Evolutionary conservation across 2,113 vertebrate species (phyloP).

Genomic region (Columbina picui): DNA sequence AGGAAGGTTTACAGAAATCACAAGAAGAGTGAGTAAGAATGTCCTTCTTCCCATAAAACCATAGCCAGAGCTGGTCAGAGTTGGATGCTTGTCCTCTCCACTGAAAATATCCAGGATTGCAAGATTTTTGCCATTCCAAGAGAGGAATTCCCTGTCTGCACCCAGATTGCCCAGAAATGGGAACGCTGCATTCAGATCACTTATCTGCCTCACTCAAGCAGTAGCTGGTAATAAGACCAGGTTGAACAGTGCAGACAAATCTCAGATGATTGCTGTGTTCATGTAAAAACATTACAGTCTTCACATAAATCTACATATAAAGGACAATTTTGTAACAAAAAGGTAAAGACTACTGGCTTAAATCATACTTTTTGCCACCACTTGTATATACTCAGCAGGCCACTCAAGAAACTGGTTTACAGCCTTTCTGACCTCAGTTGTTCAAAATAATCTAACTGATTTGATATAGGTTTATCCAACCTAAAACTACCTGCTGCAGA

Average conservation of each 20-base stretch:
- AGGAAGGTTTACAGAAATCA: not conserved
- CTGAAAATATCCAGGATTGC: not conserved
- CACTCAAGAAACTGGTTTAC: not conserved
- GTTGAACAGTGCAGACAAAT: not conserved
- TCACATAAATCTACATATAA: not conserved
- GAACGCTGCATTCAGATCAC: accelerated
- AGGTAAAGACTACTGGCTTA: not conserved
- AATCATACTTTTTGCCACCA: not conserved
- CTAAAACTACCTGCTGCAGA: not conserved
- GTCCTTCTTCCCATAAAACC: not conserved
- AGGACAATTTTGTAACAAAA: not conserved
- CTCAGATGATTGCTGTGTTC: not conserved
- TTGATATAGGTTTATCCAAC: not conserved
- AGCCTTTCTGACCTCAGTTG: not conserved
- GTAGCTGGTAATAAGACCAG: not conserved
- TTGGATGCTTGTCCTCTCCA: not conserved
- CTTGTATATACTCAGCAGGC: not conserved
- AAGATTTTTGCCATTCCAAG: not conserved
- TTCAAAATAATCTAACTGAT: not conserved
- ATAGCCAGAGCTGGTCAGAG: not conserved
- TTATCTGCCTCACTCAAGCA: not conserved
- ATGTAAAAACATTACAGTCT: not conserved
- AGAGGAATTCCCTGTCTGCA: not conserved
- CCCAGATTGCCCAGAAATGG: not conserved
- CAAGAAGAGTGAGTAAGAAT: not conserved